These are phyloP conservation scores for Meles meles DNA, from an alignment of 2,113 vertebrate genomes.

Conservation along the genomic window DNA sequence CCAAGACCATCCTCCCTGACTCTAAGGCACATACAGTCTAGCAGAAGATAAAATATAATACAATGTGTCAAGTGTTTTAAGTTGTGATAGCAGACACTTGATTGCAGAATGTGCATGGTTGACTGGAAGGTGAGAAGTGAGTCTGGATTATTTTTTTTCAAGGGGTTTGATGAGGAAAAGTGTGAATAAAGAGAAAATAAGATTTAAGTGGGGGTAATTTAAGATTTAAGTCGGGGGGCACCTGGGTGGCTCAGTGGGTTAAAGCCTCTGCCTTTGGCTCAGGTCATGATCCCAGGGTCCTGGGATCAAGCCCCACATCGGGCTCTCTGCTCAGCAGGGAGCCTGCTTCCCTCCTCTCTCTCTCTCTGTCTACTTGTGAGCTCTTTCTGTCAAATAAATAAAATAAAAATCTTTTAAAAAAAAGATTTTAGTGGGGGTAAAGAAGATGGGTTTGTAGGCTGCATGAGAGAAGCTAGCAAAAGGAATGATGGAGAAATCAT, in stretches of 20 bases:
- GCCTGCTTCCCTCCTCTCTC: too few species aligned
- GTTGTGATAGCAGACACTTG: background rate
- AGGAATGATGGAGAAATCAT: background rate
- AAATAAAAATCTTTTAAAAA: too few species aligned
- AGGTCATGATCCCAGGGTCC: too few species aligned
- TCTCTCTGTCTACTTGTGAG: too few species aligned
- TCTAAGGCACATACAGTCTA: background rate
- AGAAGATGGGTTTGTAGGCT: background rate
- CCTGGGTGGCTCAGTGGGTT: too few species aligned
- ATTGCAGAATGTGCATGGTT: background rate
- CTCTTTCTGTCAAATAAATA: too few species aligned
- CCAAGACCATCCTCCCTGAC: background rate
- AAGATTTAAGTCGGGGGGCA: too few species aligned
- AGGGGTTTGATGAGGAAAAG: background rate
- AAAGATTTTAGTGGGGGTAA: background rate
- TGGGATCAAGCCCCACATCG: too few species aligned
- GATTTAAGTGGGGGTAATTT: background rate
- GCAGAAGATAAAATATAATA: background rate
- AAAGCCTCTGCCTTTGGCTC: too few species aligned
- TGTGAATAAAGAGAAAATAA: background rate
- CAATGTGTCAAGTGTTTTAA: background rate
- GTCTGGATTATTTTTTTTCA: background rate
- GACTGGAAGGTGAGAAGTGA: background rate
- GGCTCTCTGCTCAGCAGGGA: too few species aligned
- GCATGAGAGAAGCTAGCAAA: background rate